Evolutionary conservation across 2,797 vertebrate genomes (phyloP).

Genomic region (Chaenodraco wilsoni): DNA sequence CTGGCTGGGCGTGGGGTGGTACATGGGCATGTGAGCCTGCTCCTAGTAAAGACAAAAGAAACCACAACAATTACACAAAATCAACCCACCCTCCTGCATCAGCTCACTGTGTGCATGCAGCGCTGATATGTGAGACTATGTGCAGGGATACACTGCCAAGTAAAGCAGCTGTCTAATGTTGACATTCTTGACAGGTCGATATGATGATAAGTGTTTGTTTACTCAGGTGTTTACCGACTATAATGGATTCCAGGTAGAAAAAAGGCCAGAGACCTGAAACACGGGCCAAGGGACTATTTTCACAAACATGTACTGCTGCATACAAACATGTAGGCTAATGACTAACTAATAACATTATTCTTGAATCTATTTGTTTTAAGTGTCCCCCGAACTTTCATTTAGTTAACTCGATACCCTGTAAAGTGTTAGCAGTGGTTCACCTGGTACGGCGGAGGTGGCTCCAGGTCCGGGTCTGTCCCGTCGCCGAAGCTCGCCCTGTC

Average conservation of each 20-base stretch:
- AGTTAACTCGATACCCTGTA: no score
- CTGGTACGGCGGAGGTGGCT: slow-evolving; percentile 96
- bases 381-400: not conserved
- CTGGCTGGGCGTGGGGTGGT: slow-evolving; percentile 90
- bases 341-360: not conserved
- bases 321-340: not conserved
- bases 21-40: slow-evolving; percentile 86
- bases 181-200: slow-evolving; percentile 8
- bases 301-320: not conserved
- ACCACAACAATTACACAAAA: slow-evolving; percentile 1
- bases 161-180: not conserved
- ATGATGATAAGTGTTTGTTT: slow-evolving; percentile 9
- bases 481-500: slow-evolving; percentile 93
- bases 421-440: slow-evolving; percentile 68
- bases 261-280: not conserved
- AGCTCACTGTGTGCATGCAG: not conserved
- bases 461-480: slow-evolving; percentile 90
- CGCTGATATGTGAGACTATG: slow-evolving; percentile 7
- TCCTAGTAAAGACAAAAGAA: slow-evolving; percentile 76
- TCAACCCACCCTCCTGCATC: not conserved
- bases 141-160: not conserved
- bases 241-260: not conserved
- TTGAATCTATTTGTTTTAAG: not conserved
- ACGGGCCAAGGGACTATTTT: not conserved
- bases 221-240: not conserved